Evolutionary conservation across 2,113 vertebrate species (phyloP).

Genomic region (Phyllostomus discolor): DNA sequence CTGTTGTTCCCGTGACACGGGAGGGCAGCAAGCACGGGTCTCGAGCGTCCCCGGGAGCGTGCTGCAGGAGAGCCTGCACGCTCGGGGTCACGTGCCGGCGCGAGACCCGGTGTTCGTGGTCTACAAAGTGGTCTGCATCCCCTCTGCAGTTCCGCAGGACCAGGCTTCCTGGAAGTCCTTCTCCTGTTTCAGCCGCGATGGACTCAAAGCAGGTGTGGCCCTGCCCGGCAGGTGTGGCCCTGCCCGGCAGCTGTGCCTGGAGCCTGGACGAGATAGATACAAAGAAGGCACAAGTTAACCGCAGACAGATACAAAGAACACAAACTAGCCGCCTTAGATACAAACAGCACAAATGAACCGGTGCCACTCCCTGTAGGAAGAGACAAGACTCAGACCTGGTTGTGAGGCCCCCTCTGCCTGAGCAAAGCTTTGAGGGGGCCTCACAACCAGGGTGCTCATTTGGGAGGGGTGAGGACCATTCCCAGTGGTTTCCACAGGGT

Average conservation of each 20-base stretch:
- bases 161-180: background rate
- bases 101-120: background rate
- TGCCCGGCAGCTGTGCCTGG: background rate
- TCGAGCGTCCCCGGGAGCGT: background rate
- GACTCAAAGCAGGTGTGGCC: background rate
- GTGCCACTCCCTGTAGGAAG: background rate
- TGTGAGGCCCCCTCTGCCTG: background rate
- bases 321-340: background rate
- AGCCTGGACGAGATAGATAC: background rate
- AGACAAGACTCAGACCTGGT: background rate
- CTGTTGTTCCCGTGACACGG: background rate
- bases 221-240: background rate
- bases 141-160: background rate
- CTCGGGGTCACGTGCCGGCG: accelerated
- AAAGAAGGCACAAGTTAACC: background rate
- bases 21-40: accelerated
- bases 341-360: background rate
- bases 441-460: background rate
- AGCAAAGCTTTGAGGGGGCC: background rate
- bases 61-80: accelerated
- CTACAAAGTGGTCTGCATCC: background rate
- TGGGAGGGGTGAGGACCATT: background rate
- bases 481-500: background rate
- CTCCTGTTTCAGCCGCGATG: background rate
- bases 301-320: background rate